phyloP scores from a whole-genome alignment of 2,888 invertebrate species.

The Uloborus plumipes region DNA sequence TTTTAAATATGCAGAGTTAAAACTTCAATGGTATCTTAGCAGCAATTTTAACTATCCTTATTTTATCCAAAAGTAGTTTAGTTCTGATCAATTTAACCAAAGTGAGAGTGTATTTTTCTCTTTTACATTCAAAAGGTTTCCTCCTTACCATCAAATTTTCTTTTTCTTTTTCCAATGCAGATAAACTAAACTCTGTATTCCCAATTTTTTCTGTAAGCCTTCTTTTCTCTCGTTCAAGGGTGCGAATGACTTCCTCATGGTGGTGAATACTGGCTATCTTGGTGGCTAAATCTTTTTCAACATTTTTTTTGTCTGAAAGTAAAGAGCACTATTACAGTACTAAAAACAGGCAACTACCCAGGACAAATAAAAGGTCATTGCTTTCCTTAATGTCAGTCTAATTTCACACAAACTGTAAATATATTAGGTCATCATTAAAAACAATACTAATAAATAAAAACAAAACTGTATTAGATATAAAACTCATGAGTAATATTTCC shows the following conservation, averaged over 20 bases:
- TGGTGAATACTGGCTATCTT: constrained; percentile 75
- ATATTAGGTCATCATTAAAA: too few relatives aligned
- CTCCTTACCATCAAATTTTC: constrained; percentile 32
- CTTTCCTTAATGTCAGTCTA: too few relatives aligned
- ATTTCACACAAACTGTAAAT: too few relatives aligned
- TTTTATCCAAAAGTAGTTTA: too few relatives aligned
- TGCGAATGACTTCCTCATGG: constrained; percentile 73
- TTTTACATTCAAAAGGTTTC: too few relatives aligned
- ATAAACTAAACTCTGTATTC: constrained; percentile 34
- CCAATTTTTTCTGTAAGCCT: constrained; percentile 35
- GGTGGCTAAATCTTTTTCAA: constrained; percentile 72
- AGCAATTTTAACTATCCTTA: too few relatives aligned
- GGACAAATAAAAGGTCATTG: too few relatives aligned
- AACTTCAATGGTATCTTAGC: too few relatives aligned
- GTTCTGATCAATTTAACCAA: too few relatives aligned
- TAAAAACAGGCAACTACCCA: neutral
- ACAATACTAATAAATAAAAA: neutral
- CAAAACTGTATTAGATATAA: neutral
- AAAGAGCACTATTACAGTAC: neutral
- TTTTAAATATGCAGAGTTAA: too few relatives aligned
- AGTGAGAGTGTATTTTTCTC: too few relatives aligned
- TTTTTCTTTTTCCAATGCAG: constrained; percentile 36
- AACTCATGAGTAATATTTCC: too few relatives aligned
- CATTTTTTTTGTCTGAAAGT: constrained; percentile 71
- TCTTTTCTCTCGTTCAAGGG: constrained; percentile 69